These are phyloP conservation scores for Peromyscus leucopus DNA, from an alignment of 2,113 vertebrate species.

Conservation along the genomic window DNA sequence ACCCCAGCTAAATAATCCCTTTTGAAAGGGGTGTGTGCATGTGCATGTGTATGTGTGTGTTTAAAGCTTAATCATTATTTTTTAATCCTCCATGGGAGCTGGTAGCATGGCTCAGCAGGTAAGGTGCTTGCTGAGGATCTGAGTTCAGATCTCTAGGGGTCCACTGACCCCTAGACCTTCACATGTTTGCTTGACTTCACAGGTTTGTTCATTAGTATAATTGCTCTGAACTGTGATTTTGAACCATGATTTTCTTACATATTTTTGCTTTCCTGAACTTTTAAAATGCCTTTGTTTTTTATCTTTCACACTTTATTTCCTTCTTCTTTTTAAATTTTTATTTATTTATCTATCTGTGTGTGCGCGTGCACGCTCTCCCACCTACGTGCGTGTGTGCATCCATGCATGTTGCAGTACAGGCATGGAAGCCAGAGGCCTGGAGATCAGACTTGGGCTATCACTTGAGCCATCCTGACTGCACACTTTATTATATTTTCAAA, in stretches of 20 bases:
- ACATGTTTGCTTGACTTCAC: not conserved
- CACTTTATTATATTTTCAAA: not conserved
- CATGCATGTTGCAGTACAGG: not conserved
- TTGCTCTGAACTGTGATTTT: not conserved
- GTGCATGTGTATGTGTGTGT: not conserved
- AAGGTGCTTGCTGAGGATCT: not conserved
- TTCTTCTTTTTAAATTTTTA: not conserved
- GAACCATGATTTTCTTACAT: not conserved
- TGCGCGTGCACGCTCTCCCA: not conserved
- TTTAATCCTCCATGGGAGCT: not conserved
- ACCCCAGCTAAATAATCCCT: not conserved
- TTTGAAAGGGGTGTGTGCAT: not conserved
- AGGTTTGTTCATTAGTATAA: not conserved
- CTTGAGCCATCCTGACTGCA: not conserved
- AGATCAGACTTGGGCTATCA: not conserved
- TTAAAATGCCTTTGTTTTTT: not conserved
- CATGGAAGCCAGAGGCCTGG: not conserved
- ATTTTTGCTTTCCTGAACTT: constrained; percentile 55
- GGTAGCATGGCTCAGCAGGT: not conserved
- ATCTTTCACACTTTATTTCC: not conserved
- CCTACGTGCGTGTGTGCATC: not conserved
- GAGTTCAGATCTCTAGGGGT: not conserved
- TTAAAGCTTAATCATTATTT: not conserved
- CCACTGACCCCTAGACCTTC: not conserved
- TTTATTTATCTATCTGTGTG: not conserved